These are phyloP conservation scores for Mico argentatus DNA, from an alignment of 2,797 vertebrate genomes.

Conservation along the genomic window DNA sequence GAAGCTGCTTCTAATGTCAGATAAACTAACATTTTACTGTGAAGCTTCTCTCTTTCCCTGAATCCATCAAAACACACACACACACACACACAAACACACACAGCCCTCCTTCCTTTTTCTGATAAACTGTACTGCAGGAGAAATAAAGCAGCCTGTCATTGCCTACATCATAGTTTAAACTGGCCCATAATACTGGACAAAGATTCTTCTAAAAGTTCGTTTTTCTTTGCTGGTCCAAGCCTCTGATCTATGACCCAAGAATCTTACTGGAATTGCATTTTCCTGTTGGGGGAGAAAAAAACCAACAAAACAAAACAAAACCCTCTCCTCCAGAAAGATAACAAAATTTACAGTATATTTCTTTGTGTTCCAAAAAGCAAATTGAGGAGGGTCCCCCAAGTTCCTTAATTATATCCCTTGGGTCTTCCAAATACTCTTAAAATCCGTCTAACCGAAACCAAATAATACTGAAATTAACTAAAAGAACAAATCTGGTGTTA, in stretches of 20 bases:
- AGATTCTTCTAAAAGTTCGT: slow-evolving; percentile 63
- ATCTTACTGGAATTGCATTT: slow-evolving; percentile 51
- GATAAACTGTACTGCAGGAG: slow-evolving; percentile 24
- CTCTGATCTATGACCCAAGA: slow-evolving; percentile 58
- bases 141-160: slow-evolving; percentile 33
- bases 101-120: not conserved
- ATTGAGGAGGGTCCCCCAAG: not conserved
- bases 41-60: not conserved
- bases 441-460: slow-evolving; percentile 43
- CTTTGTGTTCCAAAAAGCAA: slow-evolving; percentile 47
- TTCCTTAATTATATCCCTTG: slow-evolving; percentile 12
- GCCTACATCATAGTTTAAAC: slow-evolving; percentile 61
- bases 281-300: not conserved
- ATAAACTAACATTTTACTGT: not conserved
- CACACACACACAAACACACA: too few relatives aligned
- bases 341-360: slow-evolving; percentile 53
- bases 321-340: slow-evolving; percentile 64
- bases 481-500: slow-evolving; percentile 42
- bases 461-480: slow-evolving; percentile 44
- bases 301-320: too few relatives aligned
- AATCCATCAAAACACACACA: too few relatives aligned
- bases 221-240: slow-evolving; percentile 49
- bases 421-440: slow-evolving; percentile 38
- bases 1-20: not conserved
- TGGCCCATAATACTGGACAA: slow-evolving; percentile 11